A percentile compares a stretch with the other conserved stretches of the same genome.
phyloP scores from a whole-genome alignment of 2,797 vertebrate species.

The Anniella stebbinsi region DNA sequence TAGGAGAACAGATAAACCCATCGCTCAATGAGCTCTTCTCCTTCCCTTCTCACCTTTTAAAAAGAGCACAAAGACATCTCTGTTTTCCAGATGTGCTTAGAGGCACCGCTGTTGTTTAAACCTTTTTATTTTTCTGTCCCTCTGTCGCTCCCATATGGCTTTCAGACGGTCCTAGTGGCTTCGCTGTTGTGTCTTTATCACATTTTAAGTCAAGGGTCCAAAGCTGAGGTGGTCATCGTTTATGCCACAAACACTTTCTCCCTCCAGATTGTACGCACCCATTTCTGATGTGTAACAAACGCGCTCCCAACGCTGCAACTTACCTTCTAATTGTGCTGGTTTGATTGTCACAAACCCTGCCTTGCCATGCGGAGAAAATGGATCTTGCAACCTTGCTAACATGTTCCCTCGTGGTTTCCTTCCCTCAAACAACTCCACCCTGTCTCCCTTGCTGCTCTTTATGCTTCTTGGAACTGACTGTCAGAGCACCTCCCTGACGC shows the following conservation, averaged over 20 bases:
- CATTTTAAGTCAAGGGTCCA: neutral
- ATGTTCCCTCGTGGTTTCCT: neutral
- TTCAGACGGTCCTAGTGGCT: neutral
- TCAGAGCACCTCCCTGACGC: neutral
- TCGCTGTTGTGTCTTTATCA: neutral
- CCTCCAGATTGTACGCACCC: neutral
- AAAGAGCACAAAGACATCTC: neutral
- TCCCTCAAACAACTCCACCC: neutral
- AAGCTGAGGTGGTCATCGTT: no score
- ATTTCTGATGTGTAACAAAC: neutral
- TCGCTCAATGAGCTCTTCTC: neutral
- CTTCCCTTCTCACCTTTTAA: neutral
- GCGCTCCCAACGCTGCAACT: neutral
- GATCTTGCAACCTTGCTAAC: neutral
- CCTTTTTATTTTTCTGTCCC: neutral
- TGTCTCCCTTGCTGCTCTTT: neutral
- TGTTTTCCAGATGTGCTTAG: neutral
- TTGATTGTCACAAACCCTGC: neutral
- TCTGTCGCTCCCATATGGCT: neutral
- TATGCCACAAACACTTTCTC: no score
- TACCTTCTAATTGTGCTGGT: neutral
- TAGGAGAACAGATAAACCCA: neutral
- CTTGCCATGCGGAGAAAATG: neutral
- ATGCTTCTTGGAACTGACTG: neutral
- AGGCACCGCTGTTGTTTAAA: neutral